Evolutionary conservation across 2,797 vertebrate species (phyloP).

Genomic region (Falco columbarius): DNA sequence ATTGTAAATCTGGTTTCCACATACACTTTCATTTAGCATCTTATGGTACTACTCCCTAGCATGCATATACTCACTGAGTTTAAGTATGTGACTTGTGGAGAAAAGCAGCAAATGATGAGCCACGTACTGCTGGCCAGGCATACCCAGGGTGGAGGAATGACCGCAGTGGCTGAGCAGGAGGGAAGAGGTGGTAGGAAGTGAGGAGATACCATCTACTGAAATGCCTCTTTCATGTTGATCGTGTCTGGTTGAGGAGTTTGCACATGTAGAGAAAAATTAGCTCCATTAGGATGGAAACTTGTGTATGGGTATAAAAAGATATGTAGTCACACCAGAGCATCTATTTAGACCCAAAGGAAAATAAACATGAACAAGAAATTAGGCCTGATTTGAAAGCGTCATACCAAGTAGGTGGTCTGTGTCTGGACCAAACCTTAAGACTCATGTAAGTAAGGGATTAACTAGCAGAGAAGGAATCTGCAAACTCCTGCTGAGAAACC

Average conservation of each 20-base stretch:
- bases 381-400: neutral
- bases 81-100: neutral
- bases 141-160: neutral
- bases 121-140: neutral
- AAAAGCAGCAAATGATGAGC: neutral
- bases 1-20: neutral
- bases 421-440: neutral
- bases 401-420: neutral
- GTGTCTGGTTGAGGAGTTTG: neutral
- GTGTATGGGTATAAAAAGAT: neutral
- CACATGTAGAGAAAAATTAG: neutral
- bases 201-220: neutral
- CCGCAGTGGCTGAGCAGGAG: neutral
- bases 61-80: neutral
- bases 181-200: neutral
- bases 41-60: neutral
- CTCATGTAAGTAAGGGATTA: neutral
- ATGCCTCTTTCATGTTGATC: neutral
- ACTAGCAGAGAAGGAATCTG: neutral
- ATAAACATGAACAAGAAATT: neutral
- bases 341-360: neutral
- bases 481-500: conserved; percentile 3
- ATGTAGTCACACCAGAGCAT: neutral
- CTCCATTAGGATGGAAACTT: neutral
- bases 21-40: neutral